Conservation (phyloP, 2,888 invertebrate species). For the Cataglyphis livida region DNA sequence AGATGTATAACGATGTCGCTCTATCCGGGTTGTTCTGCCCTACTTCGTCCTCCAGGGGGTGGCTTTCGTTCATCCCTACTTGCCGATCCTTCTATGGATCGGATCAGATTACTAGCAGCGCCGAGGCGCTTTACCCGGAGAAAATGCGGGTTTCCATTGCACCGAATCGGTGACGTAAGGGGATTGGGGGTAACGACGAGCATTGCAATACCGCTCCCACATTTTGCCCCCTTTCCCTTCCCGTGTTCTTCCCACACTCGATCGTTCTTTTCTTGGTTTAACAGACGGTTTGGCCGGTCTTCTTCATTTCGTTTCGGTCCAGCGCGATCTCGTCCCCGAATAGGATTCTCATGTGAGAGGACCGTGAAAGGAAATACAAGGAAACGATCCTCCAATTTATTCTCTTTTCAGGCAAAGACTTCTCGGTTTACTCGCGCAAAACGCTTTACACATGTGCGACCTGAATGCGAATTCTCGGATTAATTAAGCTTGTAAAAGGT, state of each 20-base stretch:
- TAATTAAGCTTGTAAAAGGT: conserved; percentile 35
- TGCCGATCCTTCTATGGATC: conserved; percentile 75
- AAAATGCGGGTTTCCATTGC: conserved; percentile 81
- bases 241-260: not conserved
- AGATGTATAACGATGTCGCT: conserved; percentile 79
- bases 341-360: conserved; percentile 23
- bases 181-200: conserved; percentile 71
- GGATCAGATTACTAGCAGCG: conserved; percentile 81
- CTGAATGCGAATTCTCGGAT: conserved; percentile 28
- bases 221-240: conserved; percentile 7
- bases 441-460: conserved; percentile 5
- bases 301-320: conserved; percentile 44
- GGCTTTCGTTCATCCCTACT: conserved; percentile 78
- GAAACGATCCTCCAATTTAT: conserved; percentile 25
- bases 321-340: conserved; percentile 28
- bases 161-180: conserved; percentile 78
- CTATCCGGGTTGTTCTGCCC: conserved; percentile 78
- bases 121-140: conserved; percentile 74
- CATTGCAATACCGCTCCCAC: conserved; percentile 56
- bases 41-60: conserved; percentile 74
- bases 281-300: conserved; percentile 10
- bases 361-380: conserved; percentile 2
- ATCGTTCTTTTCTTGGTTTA: conserved; percentile 28
- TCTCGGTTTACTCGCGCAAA: conserved; percentile 11
- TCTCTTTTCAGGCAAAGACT: not conserved